These are phyloP conservation scores for Typhlichthys eigenmanni DNA, from an alignment of 2,797 vertebrate genomes.

Conservation along the genomic window DNA sequence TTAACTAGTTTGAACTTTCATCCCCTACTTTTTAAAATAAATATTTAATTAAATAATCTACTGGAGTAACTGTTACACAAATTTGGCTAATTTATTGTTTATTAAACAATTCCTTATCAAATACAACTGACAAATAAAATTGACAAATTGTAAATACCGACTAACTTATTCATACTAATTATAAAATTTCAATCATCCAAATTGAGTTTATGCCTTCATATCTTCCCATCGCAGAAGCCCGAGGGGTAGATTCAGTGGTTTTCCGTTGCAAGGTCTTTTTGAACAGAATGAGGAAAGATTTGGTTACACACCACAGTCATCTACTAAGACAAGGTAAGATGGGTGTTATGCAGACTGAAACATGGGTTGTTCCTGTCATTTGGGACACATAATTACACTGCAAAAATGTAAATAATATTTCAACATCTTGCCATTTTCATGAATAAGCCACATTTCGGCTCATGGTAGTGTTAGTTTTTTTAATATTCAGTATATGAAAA, in stretches of 20 bases:
- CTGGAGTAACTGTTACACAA: not conserved
- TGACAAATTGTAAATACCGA: not conserved
- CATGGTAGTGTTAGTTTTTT: not conserved
- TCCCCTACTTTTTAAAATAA: conserved; percentile 6
- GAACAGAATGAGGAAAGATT: conserved; percentile 73
- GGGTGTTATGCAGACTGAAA: conserved; percentile 6
- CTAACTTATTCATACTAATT: conserved; percentile 32
- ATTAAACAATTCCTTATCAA: not conserved
- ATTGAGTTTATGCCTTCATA: conserved; percentile 44
- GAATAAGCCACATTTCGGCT: conserved; percentile 1
- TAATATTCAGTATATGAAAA: not conserved
- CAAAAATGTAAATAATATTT: not conserved
- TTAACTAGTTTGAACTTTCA: not conserved
- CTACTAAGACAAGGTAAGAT: conserved; percentile 74
- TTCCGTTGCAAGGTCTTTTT: conserved; percentile 76
- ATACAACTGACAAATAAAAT: not conserved
- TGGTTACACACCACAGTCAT: conserved; percentile 61
- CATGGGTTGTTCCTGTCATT: not conserved
- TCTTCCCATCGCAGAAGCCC: conserved; percentile 69
- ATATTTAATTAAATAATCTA: not conserved
- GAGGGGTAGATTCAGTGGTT: conserved; percentile 72
- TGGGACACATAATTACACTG: too few relatives aligned
- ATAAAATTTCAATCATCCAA: conserved; percentile 23
- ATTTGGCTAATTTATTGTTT: conserved; percentile 16
- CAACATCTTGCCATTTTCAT: not conserved